Evolutionary conservation across 2,797 vertebrate species (phyloP), one percentile per base, ranked within the genome.

Genomic region (Lithobates sylvaticus): DNA sequence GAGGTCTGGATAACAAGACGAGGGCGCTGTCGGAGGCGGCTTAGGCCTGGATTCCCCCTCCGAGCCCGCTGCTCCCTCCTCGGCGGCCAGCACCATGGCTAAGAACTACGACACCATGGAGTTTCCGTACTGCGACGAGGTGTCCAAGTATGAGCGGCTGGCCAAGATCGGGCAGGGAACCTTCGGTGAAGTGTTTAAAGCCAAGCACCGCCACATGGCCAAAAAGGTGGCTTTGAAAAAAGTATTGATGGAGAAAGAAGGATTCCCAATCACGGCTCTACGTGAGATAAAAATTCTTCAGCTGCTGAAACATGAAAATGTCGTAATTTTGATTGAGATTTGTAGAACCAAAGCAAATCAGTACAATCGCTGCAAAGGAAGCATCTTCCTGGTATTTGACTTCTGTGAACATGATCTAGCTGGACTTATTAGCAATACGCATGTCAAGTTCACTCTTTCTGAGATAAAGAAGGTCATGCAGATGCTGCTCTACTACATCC

Each of bases 391-490:
- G 68, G 98, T 99, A 89, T 99, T 99, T 88, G 98, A 99, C 89
- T 99, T 99, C 95, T 99, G 98, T 0, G 98, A 99, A 89, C 98
- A 99, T 0, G 98, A 99, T 91, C 94, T 99, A 83, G 98, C 98
- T 0, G 98, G 98, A 0, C 94, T 99, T 61, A 94, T 99, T 73
- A 99, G 98, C 93, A 99, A 99, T 0, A 95, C 97, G n/a, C 96
- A 99, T 0, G 98, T 99, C 1, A 99, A 99, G 91, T 99, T 99
- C 93, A 99, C 97, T 0, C 92, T 99, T 80, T 95, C 98, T 0
- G 98, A 99, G 93, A 99, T 99, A 91, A 99, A 99, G 93, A 98
- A 97, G 86, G 98, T 99, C 58, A 99, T 99, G 98, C 98, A 99
- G 91, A 99, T 99, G 98, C 91, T 99, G 16, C 93, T 99, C 44